These are phyloP conservation scores for Siphamia tubifer DNA, from an alignment of 2,113 vertebrate genomes.

Conservation along the genomic window DNA sequence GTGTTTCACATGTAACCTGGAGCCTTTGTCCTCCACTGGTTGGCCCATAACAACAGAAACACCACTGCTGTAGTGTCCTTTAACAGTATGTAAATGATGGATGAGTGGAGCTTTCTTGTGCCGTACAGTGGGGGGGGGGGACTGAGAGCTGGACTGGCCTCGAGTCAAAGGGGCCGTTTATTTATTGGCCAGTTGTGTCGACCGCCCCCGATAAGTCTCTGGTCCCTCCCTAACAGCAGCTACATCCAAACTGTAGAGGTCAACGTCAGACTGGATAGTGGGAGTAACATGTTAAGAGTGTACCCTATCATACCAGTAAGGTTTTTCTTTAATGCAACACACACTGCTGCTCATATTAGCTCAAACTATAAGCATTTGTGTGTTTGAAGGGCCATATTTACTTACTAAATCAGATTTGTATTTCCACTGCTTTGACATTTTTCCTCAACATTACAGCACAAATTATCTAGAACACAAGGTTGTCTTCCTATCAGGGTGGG, in stretches of 20 bases:
- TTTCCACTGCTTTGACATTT: conserved; percentile 37
- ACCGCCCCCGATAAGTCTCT: neutral
- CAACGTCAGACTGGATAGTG: conserved; percentile 10
- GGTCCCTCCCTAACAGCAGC: conserved; percentile 3
- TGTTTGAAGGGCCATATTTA: too few species aligned
- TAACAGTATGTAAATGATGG: conserved; percentile 45
- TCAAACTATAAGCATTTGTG: neutral
- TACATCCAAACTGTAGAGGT: neutral
- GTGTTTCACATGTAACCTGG: neutral
- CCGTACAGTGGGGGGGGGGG: neutral
- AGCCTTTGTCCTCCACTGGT: neutral
- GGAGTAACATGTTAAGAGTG: conserved; percentile 1
- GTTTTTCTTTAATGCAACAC: conserved; percentile 56
- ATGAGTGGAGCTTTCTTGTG: neutral
- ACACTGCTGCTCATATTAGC: conserved; percentile 30
- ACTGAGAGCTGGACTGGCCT: too few species aligned
- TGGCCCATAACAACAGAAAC: conserved; percentile 18
- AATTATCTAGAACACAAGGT: neutral
- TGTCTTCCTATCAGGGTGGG: too few species aligned
- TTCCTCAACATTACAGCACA: conserved; percentile 25
- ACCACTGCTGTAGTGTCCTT: conserved; percentile 55
- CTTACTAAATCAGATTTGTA: neutral
- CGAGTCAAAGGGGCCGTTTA: too few species aligned
- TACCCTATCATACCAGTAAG: conserved; percentile 71
- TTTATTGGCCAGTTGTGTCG: neutral